phyloP scores from a whole-genome alignment of 2,888 invertebrate species.

The Eledona agricola region DNA sequence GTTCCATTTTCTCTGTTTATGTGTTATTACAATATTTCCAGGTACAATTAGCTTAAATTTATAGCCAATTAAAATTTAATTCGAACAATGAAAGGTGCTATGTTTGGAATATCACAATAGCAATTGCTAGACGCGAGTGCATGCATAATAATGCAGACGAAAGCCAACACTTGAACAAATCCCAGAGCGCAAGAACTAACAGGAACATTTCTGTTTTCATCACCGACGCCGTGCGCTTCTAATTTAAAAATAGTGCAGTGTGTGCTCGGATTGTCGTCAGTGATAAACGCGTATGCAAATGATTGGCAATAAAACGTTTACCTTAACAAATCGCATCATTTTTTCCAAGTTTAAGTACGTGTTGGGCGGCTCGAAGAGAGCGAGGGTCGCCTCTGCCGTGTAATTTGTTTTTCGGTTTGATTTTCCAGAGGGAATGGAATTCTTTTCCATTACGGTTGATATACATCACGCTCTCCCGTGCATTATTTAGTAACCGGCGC shows the following conservation, averaged over 20 bases:
- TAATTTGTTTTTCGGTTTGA: slow-evolving; percentile 53
- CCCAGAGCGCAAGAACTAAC: too few relatives aligned
- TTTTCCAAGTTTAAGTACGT: slow-evolving; percentile 47
- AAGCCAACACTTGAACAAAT: slow-evolving; percentile 12
- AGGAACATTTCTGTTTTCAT: too few relatives aligned
- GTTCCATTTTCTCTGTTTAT: slow-evolving; percentile 38
- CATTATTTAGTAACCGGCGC: slow-evolving; percentile 58
- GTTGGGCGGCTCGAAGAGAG: slow-evolving; percentile 16
- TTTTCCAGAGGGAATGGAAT: slow-evolving; percentile 54
- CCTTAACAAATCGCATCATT: slow-evolving; percentile 50
- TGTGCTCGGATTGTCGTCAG: too few relatives aligned
- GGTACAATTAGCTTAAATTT: slow-evolving; percentile 42
- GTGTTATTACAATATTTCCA: slow-evolving; percentile 44
- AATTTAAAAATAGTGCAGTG: too few relatives aligned
- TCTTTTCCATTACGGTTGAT: slow-evolving; percentile 56
- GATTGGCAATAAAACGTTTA: slow-evolving; percentile 52
- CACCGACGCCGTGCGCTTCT: too few relatives aligned
- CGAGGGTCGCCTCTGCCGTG: slow-evolving; percentile 27
- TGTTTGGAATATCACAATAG: slow-evolving; percentile 32
- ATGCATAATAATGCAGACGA: slow-evolving; percentile 14
- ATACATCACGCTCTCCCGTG: slow-evolving; percentile 57
- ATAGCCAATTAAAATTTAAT: slow-evolving; percentile 45
- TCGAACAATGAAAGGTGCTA: slow-evolving; percentile 40
- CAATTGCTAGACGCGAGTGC: slow-evolving; percentile 25
- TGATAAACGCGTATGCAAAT: slow-evolving; percentile 41